Evolutionary conservation across 2,113 vertebrate species (phyloP), one percentile per base, ranked within the genome.

Genomic region (Brachypteracias leptosomus): DNA sequence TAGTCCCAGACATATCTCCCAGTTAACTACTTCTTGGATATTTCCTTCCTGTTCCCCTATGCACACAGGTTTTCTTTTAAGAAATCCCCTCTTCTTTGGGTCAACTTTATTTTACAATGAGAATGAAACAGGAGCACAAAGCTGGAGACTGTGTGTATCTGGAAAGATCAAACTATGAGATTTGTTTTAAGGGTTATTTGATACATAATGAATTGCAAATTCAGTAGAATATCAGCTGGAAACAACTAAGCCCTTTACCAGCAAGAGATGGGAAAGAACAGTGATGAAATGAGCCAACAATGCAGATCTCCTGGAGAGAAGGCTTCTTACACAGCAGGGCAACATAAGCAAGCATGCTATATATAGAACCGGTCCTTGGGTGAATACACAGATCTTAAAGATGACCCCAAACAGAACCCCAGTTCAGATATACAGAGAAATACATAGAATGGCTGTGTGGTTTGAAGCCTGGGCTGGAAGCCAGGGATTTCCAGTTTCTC

Each of bases 381-480:
- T 88, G 83, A 86, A 68, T 44, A 85, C 54, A 81, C 54, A 80
- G 36, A 65, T 86, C 70, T 57, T 85, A 87, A 88, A 82, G 61
- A 82, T 62, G 88, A 94, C 83, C 86, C 63, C 85, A 91, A 55
- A 90, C 55, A 94, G 67, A 90, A 84, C 47, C 25, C 14, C 57
- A 71, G 61, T 44, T 89, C 68, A 93, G 62, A 81, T 33, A 72
- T 62, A 49, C 57, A 59, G 63, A 67, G 72, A 66, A 90, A 72
- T 26, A 65, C 54, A 82, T 57, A 84, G 83, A 68, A 46, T 42
- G 79, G 52, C 76, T 49, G 49, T 72, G 49, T 62, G 76, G 65
- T 94, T 95, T 86, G 70, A 90, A 93, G 79, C 51, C 76, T 81
- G 80, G 90, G 85, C 92, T 84, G 47, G 21, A 7, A 84, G 83